Base-by-base conservation (phyloP, 2,113 vertebrate genomes). In the Thamnophis sirtalis region DNA sequence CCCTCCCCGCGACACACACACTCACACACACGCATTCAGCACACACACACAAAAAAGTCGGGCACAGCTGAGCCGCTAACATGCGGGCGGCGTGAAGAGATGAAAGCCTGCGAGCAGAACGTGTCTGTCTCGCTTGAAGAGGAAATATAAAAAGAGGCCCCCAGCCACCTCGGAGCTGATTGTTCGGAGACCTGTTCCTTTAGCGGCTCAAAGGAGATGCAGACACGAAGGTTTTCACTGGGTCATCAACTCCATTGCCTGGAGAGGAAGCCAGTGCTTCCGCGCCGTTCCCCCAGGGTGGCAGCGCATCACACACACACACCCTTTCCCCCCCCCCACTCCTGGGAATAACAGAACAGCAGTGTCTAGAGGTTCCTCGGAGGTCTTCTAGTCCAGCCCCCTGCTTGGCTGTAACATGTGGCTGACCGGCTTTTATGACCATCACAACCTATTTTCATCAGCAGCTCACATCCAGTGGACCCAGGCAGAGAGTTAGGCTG, bases 21-120 rank as follows among this genome's bases (percentile, higher is more conserved):
- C 60, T 24, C 50, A 80, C 50, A 38, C 56, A 28, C 43, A 17
- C 48, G 24, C 28, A 48, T 50, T 26, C 48, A 22, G 6, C 84
- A 55, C 58, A 21, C 24, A 26, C n/a, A n/a, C n/a, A n/a, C n/a
- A 56, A 13, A 86, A n/a, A 48, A n/a, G 87, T 73, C 90, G 28
- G 28, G 24, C 15, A 53, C 63, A 68, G 58, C 58, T 54, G 88
- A 90, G 85, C 84, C 13, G 21, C 91, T 55, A 43, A 54, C 88
- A 43, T 38, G 21, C 33, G 3, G 28, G 73, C 87, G 19, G 89
- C 86, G 7, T 50, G 89, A 56, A 73, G 50, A 56, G 86, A 94
- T 89, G 93, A 91, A 92, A 94, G 91, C 89, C 38, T 26, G 10
- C 21, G 68, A 73, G 88, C 21, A 51, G 50, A 88, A 89, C 50